Evolutionary conservation across 2,113 vertebrate species (phyloP).

Genomic region (Casuarius casuarius): DNA sequence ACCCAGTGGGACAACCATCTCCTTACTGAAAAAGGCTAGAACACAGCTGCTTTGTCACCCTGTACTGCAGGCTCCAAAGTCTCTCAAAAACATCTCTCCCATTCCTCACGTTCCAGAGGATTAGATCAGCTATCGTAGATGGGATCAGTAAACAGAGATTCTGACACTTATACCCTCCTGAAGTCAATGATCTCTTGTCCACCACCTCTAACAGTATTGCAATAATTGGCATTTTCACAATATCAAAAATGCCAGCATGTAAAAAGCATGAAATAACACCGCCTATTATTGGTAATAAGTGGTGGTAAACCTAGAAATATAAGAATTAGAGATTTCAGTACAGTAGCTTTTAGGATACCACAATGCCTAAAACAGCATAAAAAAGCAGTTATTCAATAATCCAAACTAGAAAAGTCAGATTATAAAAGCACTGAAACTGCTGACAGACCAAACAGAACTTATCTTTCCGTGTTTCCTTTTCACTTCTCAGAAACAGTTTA

Average conservation of each 20-base stretch:
- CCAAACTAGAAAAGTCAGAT: neutral
- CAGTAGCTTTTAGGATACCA: neutral
- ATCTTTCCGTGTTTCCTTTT: neutral
- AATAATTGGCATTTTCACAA: neutral
- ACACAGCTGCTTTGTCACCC: neutral
- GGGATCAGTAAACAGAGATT: neutral
- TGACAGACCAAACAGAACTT: neutral
- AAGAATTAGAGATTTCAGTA: neutral
- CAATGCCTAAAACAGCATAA: neutral
- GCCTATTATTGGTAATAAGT: neutral
- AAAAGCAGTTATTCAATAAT: neutral
- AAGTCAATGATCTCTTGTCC: neutral
- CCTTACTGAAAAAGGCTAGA: neutral
- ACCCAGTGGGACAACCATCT: neutral
- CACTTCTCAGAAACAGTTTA: neutral
- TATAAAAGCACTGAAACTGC: neutral
- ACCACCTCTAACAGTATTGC: neutral
- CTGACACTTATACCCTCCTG: neutral
- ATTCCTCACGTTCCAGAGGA: neutral
- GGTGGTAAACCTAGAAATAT: neutral
- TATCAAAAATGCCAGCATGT: neutral
- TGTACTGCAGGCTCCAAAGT: neutral
- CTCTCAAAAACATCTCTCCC: neutral
- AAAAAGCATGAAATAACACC: neutral
- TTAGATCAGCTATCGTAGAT: neutral